Evolutionary conservation across 2,113 vertebrate genomes (phyloP), one percentile per base, ranked within the genome.

Genomic region (Psettodes erumei): DNA sequence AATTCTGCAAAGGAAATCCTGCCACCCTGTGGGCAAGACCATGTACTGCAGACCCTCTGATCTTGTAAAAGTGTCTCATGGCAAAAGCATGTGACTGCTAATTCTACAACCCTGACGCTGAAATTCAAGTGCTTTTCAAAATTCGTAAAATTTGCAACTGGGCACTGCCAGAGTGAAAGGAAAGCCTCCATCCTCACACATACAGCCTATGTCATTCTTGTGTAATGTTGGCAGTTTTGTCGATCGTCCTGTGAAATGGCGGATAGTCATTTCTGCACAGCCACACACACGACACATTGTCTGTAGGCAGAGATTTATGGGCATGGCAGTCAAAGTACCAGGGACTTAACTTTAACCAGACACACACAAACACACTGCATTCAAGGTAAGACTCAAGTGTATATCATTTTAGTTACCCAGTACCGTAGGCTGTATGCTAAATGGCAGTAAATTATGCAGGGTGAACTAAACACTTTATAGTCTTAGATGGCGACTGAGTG

Each of bases 21-120:
- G 76, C 79, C 87, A 56, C 62, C 70, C 15, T 68, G 79, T 86
- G 84, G 82, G 6, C 21, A 25, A 43, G 2, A 33, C 1, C 7
- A 0, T 3, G 3, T 21, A 72, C 65, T 75, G 65, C 59, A 63
- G 8, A 16, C 18, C 1, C 27, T 35, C 12, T 60, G 25, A 54
- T 50, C 19, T 28, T 55, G 45, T 32, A 43, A 42, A 45, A 68
- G 6, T 30, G 38, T 21, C 70, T 79, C 42, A 65, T 62, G 68
- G 58, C 25, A 13, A 6, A 28, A 68, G 32, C 64, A 77, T 50
- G 60, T 85, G 64, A 82, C 37, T 16, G 5, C 15, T 50, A 35
- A 37, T 47, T 54, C 30, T 45, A 47, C 40, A 21, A 12, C 10
- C 51, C n/a, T 9, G 19, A 18, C 25, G 27, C 12, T 43, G 23